These are phyloP conservation scores for Clamator glandarius DNA, from an alignment of 2,797 vertebrate genomes.

Conservation along the genomic window DNA sequence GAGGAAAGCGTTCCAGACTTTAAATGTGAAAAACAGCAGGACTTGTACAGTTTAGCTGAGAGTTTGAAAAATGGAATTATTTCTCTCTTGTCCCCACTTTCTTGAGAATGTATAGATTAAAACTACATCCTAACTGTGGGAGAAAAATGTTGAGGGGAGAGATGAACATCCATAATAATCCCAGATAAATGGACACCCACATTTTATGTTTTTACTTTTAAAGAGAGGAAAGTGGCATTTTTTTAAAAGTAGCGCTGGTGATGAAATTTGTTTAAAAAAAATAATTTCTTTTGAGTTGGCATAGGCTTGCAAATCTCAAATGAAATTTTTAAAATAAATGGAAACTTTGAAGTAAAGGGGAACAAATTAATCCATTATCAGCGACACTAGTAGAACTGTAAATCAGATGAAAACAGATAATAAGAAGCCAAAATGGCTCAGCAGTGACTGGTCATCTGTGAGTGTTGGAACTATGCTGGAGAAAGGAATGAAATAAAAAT, in stretches of 20 bases:
- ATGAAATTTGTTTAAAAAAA: neutral
- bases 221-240: neutral
- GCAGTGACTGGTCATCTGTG: neutral
- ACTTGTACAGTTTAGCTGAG: neutral
- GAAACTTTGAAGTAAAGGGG: constrained; percentile 26
- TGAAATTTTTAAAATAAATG: neutral
- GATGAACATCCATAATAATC: neutral
- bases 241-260: neutral
- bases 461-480: neutral
- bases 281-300: neutral
- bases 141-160: neutral
- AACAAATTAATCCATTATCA: constrained; percentile 32
- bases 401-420: constrained; percentile 7
- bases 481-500: neutral
- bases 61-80: constrained; percentile 41
- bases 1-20: constrained; percentile 22
- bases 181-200: neutral
- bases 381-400: neutral
- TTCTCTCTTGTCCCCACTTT: constrained; percentile 16
- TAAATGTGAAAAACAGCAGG: constrained; percentile 78
- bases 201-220: neutral
- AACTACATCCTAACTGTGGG: neutral
- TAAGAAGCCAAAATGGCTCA: neutral
- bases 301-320: neutral
- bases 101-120: constrained; percentile 58